Conservation (phyloP, 2,888 invertebrate genomes). For the Panopea generosa region DNA sequence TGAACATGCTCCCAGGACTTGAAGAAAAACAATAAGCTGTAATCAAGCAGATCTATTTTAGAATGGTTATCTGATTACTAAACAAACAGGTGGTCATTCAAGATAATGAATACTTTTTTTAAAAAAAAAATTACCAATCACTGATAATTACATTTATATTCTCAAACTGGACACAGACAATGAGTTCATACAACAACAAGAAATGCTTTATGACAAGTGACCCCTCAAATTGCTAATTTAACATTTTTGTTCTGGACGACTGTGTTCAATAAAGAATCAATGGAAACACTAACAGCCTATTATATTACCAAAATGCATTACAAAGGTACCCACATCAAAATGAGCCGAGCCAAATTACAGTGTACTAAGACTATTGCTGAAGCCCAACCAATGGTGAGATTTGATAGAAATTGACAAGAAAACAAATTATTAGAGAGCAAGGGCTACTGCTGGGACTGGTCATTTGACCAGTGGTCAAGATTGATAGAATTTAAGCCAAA, state of each 20-base stretch:
- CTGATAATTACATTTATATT: too few relatives aligned
- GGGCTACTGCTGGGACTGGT: constrained; percentile 17
- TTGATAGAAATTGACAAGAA: constrained; percentile 47
- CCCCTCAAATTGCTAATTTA: constrained; percentile 46
- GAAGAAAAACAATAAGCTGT: too few relatives aligned
- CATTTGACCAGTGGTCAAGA: constrained; percentile 54
- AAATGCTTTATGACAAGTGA: constrained; percentile 5
- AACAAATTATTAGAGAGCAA: constrained; percentile 34
- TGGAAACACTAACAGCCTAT: neutral
- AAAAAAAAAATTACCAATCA: too few relatives aligned
- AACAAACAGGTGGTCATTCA: too few relatives aligned
- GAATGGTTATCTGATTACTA: too few relatives aligned
- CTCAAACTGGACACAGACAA: too few relatives aligned
- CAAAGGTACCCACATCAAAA: constrained; percentile 26
- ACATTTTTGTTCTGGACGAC: constrained; percentile 33
- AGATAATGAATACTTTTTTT: too few relatives aligned
- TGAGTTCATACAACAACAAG: neutral
- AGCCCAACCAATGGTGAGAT: neutral
- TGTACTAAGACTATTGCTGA: neutral
- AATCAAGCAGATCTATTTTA: too few relatives aligned
- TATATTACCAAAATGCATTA: constrained; percentile 31
- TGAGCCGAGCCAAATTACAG: constrained; percentile 21
- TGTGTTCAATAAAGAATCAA: too few relatives aligned
- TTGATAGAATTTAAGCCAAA: constrained; percentile 45
- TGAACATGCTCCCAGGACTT: too few relatives aligned